Conservation (phyloP, 2,113 vertebrate species). For the Beaufortia kweichowensis region DNA sequence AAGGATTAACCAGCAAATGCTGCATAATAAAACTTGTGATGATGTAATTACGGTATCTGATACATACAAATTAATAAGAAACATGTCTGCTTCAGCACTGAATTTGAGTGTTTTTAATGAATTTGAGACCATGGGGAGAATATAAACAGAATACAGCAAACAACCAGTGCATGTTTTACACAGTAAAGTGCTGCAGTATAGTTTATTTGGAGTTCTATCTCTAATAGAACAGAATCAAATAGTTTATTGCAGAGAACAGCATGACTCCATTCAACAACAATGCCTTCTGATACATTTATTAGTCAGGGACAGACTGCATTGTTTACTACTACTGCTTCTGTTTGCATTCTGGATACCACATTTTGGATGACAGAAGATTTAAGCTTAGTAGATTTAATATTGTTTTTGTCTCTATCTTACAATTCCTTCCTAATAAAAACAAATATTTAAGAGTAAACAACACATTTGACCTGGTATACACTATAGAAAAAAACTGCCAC, state of each 20-base stretch:
- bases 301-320: slow-evolving; percentile 63
- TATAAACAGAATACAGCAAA: neutral
- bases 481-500: no score
- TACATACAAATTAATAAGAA: slow-evolving; percentile 20
- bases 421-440: no score
- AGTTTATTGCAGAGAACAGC: slow-evolving; percentile 51
- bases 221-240: no score
- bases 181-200: neutral
- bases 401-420: no score
- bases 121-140: slow-evolving; percentile 1
- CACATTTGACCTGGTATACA: no score
- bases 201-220: neutral
- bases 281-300: slow-evolving; percentile 45
- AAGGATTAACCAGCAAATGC: no score
- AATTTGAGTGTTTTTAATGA: slow-evolving; percentile 18
- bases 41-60: slow-evolving; percentile 22
- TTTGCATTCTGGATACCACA: slow-evolving; percentile 13
- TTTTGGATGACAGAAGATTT: no score
- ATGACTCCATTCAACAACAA: slow-evolving; percentile 55
- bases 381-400: no score
- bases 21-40: no score
- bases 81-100: no score
- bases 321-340: slow-evolving; percentile 49
- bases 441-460: no score
- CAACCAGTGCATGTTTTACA: neutral